A percentile compares a stretch with the other conserved stretches of the same genome.
Conservation (phyloP, 2,113 vertebrate species). For the Paramisgurnus dabryanus region DNA sequence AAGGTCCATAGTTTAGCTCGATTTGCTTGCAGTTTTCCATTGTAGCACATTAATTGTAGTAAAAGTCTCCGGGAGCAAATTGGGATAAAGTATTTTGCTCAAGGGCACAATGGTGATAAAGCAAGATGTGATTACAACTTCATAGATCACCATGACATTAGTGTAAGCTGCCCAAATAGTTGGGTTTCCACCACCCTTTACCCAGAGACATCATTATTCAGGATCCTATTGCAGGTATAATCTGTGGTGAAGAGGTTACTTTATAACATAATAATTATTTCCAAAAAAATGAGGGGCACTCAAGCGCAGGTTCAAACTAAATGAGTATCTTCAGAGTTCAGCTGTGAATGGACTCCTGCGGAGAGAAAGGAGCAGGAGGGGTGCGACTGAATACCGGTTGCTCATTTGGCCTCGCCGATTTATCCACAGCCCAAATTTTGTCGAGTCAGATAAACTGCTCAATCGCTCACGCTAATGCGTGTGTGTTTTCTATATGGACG, state of each 20-base stretch:
- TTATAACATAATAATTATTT: too few species aligned
- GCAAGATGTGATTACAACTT: neutral
- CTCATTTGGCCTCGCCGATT: slow-evolving; percentile 44
- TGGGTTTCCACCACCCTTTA: too few species aligned
- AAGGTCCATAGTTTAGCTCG: slow-evolving; percentile 12
- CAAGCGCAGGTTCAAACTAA: neutral
- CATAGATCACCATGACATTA: neutral
- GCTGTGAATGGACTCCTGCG: neutral
- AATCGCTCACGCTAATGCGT: slow-evolving; percentile 30
- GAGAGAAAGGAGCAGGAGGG: neutral
- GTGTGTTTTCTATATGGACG: neutral
- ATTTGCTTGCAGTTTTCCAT: neutral
- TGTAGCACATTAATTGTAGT: slow-evolving; percentile 10
- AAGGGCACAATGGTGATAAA: slow-evolving; percentile 7
- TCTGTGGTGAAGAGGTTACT: too few species aligned
- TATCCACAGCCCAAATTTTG: slow-evolving; percentile 50
- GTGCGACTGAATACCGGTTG: slow-evolving; percentile 21
- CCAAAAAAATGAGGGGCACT: neutral
- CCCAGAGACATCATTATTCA: too few species aligned
- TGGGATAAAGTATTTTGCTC: slow-evolving; percentile 34
- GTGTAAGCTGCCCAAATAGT: neutral
- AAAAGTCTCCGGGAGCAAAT: neutral
- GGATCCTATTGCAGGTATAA: too few species aligned
- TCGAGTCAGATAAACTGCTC: slow-evolving; percentile 38
- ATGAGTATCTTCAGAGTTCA: slow-evolving; percentile 27